Evolutionary conservation across 2,797 vertebrate species (phyloP), one percentile per base, ranked within the genome.

Genomic region (Thunnus albacares): DNA sequence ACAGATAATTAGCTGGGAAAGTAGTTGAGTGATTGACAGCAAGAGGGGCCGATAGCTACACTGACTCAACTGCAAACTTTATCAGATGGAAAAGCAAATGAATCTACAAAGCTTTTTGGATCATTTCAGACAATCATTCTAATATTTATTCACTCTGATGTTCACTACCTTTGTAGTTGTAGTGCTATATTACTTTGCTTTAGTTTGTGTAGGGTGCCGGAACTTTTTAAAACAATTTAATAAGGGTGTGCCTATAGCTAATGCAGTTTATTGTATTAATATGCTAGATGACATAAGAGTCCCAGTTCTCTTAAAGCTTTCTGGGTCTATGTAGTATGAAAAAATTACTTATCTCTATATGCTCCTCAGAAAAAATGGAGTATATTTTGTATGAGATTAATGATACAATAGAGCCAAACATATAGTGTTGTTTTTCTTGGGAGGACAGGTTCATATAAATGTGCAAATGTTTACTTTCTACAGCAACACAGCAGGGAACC

Each of bases 1-100:
- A 72, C 89, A 90, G 94, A 96, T 96, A 96, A 96, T 94, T 95
- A 95, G 96, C 96, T 97, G 97, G 95, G 96, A 98, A 98, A 94
- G 83, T 79, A 69, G 77, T 62, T 49, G 73, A 87, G 92, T 90
- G 90, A 93, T 87, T 92, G 90, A 93, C 89, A 84, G 84, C 20
- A 71, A 45, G 5, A 79, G 79, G 49, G 24, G 71, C 70, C 80
- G 69, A 91, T 83, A 85, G 80, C 82, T 80, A 52, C 80, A 62
- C 67, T 18, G 57, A 80, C 71, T 57, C 30, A 53, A 47, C 79
- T 77, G 77, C 45, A 84, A 66, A 82, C 53, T 13, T 51, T 47
- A 26, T 59, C 60, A 66, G 26, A 60, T 64, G 20, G 2, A 47
- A 63, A 78, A 59, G 55, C 0, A 8, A 43, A 52, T 66, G 2